phyloP scores from a whole-genome alignment of 2,797 vertebrate species.

The Morelia viridis region DNA sequence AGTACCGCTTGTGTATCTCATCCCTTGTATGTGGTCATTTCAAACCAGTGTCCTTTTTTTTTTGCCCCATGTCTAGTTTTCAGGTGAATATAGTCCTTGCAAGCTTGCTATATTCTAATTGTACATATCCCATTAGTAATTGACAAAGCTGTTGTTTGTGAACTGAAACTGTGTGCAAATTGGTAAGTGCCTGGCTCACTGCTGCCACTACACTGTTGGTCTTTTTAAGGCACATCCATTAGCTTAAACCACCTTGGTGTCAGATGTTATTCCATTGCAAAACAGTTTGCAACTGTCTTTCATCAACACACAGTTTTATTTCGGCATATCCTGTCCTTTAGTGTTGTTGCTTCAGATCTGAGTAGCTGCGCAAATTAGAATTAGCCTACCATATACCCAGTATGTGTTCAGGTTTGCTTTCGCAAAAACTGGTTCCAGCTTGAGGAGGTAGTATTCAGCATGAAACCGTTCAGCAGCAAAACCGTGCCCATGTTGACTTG shows the following conservation, averaged over 20 bases:
- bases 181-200: constrained; percentile 40
- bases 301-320: constrained; percentile 8
- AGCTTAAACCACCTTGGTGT: neutral
- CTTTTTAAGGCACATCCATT: neutral
- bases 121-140: constrained; percentile 6
- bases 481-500: neutral
- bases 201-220: constrained; percentile 20
- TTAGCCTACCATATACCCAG: neutral
- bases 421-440: neutral
- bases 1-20: constrained; percentile 52
- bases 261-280: neutral
- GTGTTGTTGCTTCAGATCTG: neutral
- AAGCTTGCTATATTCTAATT: constrained; percentile 6
- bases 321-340: neutral
- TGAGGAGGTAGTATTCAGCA: neutral
- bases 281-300: neutral
- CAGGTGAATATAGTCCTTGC: neutral
- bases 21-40: constrained; percentile 45
- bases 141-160: constrained; percentile 31
- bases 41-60: constrained; percentile 49
- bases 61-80: constrained; percentile 36
- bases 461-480: neutral
- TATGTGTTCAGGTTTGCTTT: neutral
- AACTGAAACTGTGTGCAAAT: constrained; percentile 20
- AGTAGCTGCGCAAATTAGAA: neutral